phyloP scores from a whole-genome alignment of 1,140 invertebrate genomes.

The Drosophila grimshawi region DNA sequence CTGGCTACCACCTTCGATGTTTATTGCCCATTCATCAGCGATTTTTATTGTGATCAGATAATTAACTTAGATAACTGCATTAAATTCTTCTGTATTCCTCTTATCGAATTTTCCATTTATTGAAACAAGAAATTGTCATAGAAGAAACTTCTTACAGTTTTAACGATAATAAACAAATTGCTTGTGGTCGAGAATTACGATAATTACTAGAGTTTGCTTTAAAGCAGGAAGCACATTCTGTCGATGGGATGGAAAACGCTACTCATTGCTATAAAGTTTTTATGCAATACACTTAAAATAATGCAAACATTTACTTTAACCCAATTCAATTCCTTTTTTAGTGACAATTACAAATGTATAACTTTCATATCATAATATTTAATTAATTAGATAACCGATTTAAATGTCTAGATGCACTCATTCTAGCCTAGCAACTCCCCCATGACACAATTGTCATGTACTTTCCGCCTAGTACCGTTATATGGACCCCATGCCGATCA shows the following conservation, averaged over 20 bases:
- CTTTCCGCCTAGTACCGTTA: constrained; percentile 46
- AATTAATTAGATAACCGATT: background rate
- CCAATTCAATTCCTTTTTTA: background rate
- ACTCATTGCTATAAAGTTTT: too few species aligned
- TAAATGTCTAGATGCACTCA: background rate
- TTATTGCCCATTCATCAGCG: constrained; percentile 16
- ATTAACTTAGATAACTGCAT: constrained; percentile 3
- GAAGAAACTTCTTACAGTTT: too few species aligned
- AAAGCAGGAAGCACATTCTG: background rate
- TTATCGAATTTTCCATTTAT: background rate
- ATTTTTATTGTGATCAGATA: constrained; percentile 28
- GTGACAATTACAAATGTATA: too few species aligned
- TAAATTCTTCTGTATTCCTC: background rate
- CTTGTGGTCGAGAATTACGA: too few species aligned
- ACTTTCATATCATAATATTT: background rate
- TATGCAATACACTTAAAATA: too few species aligned
- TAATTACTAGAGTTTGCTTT: too few species aligned
- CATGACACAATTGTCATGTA: constrained; percentile 12
- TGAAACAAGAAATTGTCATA: too few species aligned
- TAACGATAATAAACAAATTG: too few species aligned
- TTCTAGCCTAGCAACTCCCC: constrained; percentile 3
- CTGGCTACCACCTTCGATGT: constrained; percentile 1
- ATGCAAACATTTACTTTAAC: background rate
- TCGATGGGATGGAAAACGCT: too few species aligned
- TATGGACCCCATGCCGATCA: constrained; percentile 36